phyloP scores from a whole-genome alignment of 1,140 invertebrate species.

The Trichonephila inaurata region DNA sequence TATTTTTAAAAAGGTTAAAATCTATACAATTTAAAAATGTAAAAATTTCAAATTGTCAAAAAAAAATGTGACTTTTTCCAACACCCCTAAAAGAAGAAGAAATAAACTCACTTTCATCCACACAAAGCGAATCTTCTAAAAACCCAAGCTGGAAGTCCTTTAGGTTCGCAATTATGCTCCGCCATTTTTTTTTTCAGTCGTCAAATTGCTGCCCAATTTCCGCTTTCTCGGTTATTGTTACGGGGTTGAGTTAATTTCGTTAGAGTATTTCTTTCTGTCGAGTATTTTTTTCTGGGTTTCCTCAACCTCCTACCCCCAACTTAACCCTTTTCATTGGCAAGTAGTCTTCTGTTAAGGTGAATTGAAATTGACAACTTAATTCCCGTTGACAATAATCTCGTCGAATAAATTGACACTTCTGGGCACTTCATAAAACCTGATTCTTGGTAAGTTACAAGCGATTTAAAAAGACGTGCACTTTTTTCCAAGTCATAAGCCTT shows the following conservation, averaged over 20 bases:
- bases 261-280: neutral
- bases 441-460: too few relatives aligned
- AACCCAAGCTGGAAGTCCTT: neutral
- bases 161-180: neutral
- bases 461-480: too few relatives aligned
- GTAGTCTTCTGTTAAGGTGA: neutral
- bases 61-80: too few relatives aligned
- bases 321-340: neutral
- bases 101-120: neutral
- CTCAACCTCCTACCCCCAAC: neutral
- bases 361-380: neutral
- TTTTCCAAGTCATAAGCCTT: too few relatives aligned
- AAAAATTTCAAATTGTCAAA: too few relatives aligned
- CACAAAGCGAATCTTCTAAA: neutral
- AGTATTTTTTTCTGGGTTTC: neutral
- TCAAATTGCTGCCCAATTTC: neutral
- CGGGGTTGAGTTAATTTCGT: neutral
- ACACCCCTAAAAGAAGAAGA: too few relatives aligned
- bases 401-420: neutral
- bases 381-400: neutral
- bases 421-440: neutral
- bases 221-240: neutral
- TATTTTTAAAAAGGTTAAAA: too few relatives aligned
- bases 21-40: too few relatives aligned
- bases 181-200: neutral